Evolutionary conservation across 2,888 invertebrate genomes (phyloP), one percentile per base, ranked within the genome.

Genomic region (Troglohyphantes excavatus): DNA sequence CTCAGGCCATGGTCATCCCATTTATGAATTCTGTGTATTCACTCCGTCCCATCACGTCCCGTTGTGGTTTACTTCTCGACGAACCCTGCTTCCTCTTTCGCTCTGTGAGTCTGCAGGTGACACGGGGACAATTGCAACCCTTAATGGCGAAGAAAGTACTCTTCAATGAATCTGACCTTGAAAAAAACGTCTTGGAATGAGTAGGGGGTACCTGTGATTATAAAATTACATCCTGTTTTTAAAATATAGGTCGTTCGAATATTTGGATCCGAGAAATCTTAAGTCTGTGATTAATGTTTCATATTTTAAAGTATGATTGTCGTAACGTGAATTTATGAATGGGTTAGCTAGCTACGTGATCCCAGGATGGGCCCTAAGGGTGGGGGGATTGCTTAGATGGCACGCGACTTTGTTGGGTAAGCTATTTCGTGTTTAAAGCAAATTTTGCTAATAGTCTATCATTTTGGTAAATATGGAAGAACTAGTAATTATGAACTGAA

Each of bases 1-100:
- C 33, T n/a, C 53, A 21, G 29, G n/a, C n/a, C n/a, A 33, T 17
- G 19, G 46, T 21, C 39, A 70, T 70, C 53, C 6, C 21, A 39
- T 67, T 81, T 21, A 46, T 75, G 2, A 87, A 65, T 46, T 81
- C 46, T 59, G n/a, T 53, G 23, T 43, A 23, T 68, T 68, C 72
- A 23, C 27, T 46, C 63, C 76, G 73, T 76, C 43, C 59, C 76
- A 53, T 82, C 88, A 89, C 88, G 88, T 89, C 68, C 75, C 19
- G 39, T 63, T 89, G 88, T 89, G 88, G 88, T 89, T 76, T 82
- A 61, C 70, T 67, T 43, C 29, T 33, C 21, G 9, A 23, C n/a
- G 46, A 72, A 53, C 27, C 26, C 39, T 19, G 43, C 72, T 75
- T 89, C 87, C 79, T 89, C 68, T 82, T 46, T 88, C 75, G 29